Conservation (phyloP, 2,797 vertebrate genomes). For the Cyclopterus lumpus region DNA sequence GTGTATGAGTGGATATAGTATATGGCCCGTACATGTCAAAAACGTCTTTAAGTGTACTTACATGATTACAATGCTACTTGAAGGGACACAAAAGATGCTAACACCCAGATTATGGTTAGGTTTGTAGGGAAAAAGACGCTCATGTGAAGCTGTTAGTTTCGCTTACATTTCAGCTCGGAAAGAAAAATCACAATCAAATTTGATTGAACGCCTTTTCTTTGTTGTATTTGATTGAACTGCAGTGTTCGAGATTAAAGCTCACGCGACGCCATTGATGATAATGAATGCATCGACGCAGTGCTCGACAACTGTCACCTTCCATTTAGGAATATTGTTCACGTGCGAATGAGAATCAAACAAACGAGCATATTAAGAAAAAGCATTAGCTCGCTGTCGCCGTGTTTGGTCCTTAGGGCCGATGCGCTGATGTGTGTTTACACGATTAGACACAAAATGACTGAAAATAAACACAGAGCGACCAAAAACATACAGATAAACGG, state of each 20-base stretch:
- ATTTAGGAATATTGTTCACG: too few relatives aligned
- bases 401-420: too few relatives aligned
- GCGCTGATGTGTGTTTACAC: too few relatives aligned
- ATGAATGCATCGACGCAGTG: background rate
- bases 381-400: too few relatives aligned
- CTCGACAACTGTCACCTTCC: background rate
- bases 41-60: background rate
- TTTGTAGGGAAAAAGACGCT: background rate
- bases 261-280: background rate
- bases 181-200: background rate
- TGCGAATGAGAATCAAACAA: too few relatives aligned
- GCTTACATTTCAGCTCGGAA: background rate
- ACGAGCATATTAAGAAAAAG: too few relatives aligned
- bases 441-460: too few relatives aligned
- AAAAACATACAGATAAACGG: too few relatives aligned
- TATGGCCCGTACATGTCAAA: slow-evolving; percentile 6
- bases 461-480: too few relatives aligned
- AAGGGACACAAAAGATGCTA: background rate
- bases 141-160: background rate
- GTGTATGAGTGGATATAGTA: background rate
- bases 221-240: background rate
- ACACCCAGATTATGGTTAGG: background rate
- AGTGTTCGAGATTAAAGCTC: background rate
- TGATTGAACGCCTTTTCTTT: background rate
- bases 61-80: too few relatives aligned